Evolutionary conservation across 2,888 invertebrate genomes (phyloP).

Genomic region (Heteromyza rotundicornis): DNA sequence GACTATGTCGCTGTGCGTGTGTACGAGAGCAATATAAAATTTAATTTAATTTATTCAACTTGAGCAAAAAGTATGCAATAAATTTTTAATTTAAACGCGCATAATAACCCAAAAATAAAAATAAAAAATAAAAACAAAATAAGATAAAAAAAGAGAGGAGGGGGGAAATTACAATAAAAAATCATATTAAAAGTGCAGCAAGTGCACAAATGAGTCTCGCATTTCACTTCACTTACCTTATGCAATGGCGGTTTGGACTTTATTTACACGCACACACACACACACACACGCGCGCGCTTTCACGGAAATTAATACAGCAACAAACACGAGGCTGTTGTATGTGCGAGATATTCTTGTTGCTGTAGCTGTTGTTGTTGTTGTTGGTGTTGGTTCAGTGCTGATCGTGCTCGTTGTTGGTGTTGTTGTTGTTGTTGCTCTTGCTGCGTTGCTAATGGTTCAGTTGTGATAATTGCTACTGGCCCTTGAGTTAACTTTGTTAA

Average conservation of each 20-base stretch:
- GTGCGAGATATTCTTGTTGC: background rate
- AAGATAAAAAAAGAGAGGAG: no score
- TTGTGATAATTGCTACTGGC: conserved; percentile 17
- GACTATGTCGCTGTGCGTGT: conserved; percentile 18
- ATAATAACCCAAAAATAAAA: conserved; percentile 4
- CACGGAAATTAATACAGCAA: conserved; percentile 7
- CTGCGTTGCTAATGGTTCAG: background rate
- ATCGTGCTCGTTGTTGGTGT: background rate
- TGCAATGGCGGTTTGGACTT: conserved; percentile 1
- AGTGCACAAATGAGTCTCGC: no score
- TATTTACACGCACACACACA: background rate
- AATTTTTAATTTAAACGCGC: conserved; percentile 49
- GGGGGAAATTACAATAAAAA: no score
- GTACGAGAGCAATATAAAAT: conserved; percentile 25
- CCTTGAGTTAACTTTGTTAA: conserved; percentile 18
- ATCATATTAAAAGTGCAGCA: background rate
- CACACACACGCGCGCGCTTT: background rate
- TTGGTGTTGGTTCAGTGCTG: background rate
- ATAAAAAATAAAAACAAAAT: background rate
- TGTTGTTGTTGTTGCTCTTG: conserved; percentile 1
- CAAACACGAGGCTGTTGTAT: background rate
- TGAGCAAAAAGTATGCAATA: conserved; percentile 51
- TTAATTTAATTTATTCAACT: conserved; percentile 46
- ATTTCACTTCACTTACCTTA: no score
- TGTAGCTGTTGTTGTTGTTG: background rate